These are phyloP conservation scores for Parnassius smintheus DNA, from an alignment of 2,888 invertebrate species.

Conservation along the genomic window DNA sequence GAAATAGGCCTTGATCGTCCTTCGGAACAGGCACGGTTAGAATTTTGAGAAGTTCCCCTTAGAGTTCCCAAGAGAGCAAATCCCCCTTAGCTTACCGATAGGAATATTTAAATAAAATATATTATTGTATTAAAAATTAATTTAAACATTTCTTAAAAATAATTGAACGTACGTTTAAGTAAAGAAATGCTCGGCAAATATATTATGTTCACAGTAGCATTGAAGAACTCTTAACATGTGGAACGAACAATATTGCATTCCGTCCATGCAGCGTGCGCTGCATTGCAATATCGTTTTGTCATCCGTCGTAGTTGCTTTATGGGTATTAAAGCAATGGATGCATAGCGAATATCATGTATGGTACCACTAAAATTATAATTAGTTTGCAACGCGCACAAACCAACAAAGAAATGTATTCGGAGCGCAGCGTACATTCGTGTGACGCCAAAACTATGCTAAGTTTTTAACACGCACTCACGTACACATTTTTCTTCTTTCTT, in stretches of 20 bases:
- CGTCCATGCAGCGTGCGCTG: constrained; percentile 37
- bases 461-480: too few relatives aligned
- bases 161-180: not conserved
- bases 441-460: too few relatives aligned
- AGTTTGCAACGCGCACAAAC: not conserved
- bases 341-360: not conserved
- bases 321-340: constrained; percentile 16
- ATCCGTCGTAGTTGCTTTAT: constrained; percentile 38
- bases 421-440: too few relatives aligned
- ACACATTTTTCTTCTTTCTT: too few relatives aligned
- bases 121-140: too few relatives aligned
- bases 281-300: constrained; percentile 60
- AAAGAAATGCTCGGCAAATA: not conserved
- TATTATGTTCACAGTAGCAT: constrained; percentile 33
- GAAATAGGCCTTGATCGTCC: too few relatives aligned
- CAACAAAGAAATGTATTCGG: too few relatives aligned
- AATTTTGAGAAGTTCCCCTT: too few relatives aligned
- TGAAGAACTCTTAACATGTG: constrained; percentile 45
- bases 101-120: too few relatives aligned
- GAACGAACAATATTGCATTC: constrained; percentile 62
- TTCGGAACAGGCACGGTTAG: too few relatives aligned
- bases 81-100: too few relatives aligned
- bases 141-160: not conserved
- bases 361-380: not conserved
- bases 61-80: too few relatives aligned